phyloP scores from a whole-genome alignment of 2,888 invertebrate genomes.

The Dasysyrphus albostriatus region DNA sequence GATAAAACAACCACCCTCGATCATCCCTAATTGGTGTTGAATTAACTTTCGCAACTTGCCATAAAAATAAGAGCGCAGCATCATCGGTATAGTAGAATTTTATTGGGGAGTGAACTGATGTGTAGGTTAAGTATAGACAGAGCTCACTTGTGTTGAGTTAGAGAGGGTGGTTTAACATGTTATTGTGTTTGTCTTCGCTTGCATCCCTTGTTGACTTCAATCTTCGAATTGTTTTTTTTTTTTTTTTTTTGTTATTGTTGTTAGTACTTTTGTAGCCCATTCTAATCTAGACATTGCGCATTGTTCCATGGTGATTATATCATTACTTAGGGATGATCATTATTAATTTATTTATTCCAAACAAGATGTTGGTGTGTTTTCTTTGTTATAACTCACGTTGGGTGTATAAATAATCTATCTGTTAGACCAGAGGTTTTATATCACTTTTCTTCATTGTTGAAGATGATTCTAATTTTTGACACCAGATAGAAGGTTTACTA shows the following conservation, averaged over 20 bases:
- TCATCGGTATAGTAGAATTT: conserved; percentile 44
- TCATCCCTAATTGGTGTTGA: conserved; percentile 84
- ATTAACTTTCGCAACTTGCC: conserved; percentile 80
- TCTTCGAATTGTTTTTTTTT: conserved; percentile 33
- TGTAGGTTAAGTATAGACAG: neutral
- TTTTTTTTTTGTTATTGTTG: conserved; percentile 5
- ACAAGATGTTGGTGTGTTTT: conserved; percentile 31
- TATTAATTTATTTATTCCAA: conserved; percentile 65
- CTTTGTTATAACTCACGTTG: conserved; percentile 1
- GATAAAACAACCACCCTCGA: conserved; percentile 76
- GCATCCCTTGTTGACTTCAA: conserved; percentile 76
- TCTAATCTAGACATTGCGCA: conserved; percentile 47
- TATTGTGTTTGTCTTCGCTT: conserved; percentile 76
- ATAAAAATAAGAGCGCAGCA: conserved; percentile 67
- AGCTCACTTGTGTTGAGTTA: conserved; percentile 33
- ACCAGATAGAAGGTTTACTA: conserved; percentile 47
- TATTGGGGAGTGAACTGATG: conserved; percentile 61
- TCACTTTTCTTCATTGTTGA: conserved; percentile 29
- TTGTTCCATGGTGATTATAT: conserved; percentile 60
- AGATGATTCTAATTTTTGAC: conserved; percentile 68
- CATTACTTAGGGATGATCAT: conserved; percentile 76
- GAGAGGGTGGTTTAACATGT: conserved; percentile 70
- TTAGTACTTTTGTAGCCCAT: neutral
- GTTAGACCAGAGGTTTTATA: conserved; percentile 32
- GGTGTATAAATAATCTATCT: conserved; percentile 48